Evolutionary conservation across 2,797 vertebrate genomes (phyloP).

Genomic region (Amazona ochrocephala): DNA sequence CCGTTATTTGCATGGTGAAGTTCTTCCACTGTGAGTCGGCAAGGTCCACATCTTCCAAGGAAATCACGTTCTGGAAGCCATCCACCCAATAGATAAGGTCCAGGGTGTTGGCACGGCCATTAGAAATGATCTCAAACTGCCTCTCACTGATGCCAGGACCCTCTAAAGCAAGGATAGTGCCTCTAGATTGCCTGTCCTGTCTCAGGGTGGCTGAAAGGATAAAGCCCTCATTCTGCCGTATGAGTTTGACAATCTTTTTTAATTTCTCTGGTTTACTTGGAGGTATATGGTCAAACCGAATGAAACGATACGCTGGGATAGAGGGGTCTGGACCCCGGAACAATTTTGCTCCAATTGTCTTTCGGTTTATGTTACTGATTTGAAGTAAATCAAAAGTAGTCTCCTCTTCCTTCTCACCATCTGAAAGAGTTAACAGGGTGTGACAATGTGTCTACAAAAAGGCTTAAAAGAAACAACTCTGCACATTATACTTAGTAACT

Average conservation of each 20-base stretch:
- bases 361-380: slow-evolving; percentile 91
- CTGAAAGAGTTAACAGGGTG: slow-evolving; percentile 71
- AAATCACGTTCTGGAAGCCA: slow-evolving; percentile 87
- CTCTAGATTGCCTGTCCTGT: slow-evolving; percentile 90
- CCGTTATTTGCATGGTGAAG: slow-evolving; percentile 89
- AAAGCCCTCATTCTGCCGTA: slow-evolving; percentile 92
- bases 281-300: slow-evolving; percentile 94
- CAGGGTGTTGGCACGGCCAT: slow-evolving; percentile 92
- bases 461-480: not conserved
- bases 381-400: slow-evolving; percentile 91
- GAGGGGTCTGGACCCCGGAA: slow-evolving; percentile 88
- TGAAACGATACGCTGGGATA: slow-evolving; percentile 90
- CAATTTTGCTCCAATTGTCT: slow-evolving; percentile 91
- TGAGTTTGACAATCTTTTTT: slow-evolving; percentile 82
- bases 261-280: slow-evolving; percentile 83
- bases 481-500: not conserved
- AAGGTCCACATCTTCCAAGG: slow-evolving; percentile 95
- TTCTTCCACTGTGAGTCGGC: slow-evolving; percentile 98
- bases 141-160: slow-evolving; percentile 83
- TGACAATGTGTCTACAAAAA: not conserved
- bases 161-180: slow-evolving; percentile 91
- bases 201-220: slow-evolving; percentile 89
- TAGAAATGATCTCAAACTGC: slow-evolving; percentile 95
- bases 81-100: slow-evolving; percentile 94
- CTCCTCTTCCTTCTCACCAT: slow-evolving; percentile 86